Evolutionary conservation across 2,888 invertebrate species (phyloP).

Genomic region (Scaptomyza reducta): DNA sequence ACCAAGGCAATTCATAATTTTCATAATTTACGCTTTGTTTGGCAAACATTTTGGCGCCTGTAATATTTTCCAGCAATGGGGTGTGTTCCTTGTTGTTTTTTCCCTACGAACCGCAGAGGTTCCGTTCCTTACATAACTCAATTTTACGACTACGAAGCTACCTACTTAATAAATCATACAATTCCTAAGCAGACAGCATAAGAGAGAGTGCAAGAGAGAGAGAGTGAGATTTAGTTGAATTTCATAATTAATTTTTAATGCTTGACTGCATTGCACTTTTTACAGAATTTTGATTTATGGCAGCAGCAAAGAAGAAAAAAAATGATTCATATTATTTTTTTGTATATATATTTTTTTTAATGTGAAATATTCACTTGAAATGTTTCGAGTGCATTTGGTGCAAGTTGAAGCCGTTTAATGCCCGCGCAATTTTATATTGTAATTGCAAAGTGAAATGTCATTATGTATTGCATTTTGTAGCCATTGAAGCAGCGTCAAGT

Average conservation of each 20-base stretch:
- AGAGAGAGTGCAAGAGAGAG: neutral
- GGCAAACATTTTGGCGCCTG: slow-evolving; percentile 75
- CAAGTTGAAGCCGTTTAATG: slow-evolving; percentile 74
- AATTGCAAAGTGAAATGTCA: slow-evolving; percentile 77
- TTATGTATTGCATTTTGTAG: slow-evolving; percentile 75
- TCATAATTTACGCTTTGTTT: slow-evolving; percentile 79
- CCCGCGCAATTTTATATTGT: slow-evolving; percentile 73
- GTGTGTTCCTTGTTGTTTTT: slow-evolving; percentile 53
- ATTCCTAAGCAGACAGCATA: slow-evolving; percentile 31
- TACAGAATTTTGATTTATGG: slow-evolving; percentile 67
- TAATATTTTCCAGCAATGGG: slow-evolving; percentile 56
- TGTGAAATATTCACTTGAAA: slow-evolving; percentile 61
- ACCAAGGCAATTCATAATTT: slow-evolving; percentile 73
- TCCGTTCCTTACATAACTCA: slow-evolving; percentile 64
- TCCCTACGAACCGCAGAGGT: slow-evolving; percentile 60
- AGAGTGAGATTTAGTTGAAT: slow-evolving; percentile 11
- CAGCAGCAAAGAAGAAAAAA: slow-evolving; percentile 20
- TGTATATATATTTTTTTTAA: slow-evolving; percentile 2
- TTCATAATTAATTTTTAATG: slow-evolving; percentile 78
- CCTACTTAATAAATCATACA: slow-evolving; percentile 70
- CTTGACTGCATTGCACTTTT: slow-evolving; percentile 66
- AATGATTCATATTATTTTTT: slow-evolving; percentile 19
- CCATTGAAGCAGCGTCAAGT: slow-evolving; percentile 77
- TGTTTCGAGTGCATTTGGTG: slow-evolving; percentile 68
- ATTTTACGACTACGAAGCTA: slow-evolving; percentile 64